Evolutionary conservation across 2,113 vertebrate species (phyloP).

Genomic region (Diadophis punctatus): DNA sequence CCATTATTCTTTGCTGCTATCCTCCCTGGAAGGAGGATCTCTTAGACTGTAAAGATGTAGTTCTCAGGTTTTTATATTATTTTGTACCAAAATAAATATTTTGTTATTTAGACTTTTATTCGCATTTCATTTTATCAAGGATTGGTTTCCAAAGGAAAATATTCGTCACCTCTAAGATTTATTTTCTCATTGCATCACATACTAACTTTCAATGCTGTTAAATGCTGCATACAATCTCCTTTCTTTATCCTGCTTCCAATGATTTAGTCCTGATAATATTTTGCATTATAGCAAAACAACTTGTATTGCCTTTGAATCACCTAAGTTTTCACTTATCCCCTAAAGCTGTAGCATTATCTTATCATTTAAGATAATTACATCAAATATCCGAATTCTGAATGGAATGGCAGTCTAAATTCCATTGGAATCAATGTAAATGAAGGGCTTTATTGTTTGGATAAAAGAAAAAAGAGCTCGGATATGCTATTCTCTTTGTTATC

Average conservation of each 20-base stretch:
- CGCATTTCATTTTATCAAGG: too few species aligned
- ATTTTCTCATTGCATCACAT: too few species aligned
- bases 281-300: neutral
- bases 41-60: too few species aligned
- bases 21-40: too few species aligned
- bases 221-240: neutral
- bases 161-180: too few species aligned
- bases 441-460: neutral
- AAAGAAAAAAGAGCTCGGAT: neutral
- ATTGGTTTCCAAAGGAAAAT: too few species aligned
- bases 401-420: neutral
- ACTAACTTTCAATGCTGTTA: neutral
- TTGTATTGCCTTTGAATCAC: neutral
- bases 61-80: too few species aligned
- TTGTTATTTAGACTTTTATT: too few species aligned
- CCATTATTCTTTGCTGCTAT: too few species aligned
- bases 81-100: too few species aligned
- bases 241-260: neutral
- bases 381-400: neutral
- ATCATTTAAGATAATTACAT: neutral
- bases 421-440: neutral
- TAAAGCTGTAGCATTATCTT: neutral
- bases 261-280: neutral
- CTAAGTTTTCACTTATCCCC: neutral
- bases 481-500: neutral